A percentile compares a stretch with the other conserved stretches of the same genome.
Conservation (phyloP, 2,113 vertebrate species). For the Silurus meridionalis region DNA sequence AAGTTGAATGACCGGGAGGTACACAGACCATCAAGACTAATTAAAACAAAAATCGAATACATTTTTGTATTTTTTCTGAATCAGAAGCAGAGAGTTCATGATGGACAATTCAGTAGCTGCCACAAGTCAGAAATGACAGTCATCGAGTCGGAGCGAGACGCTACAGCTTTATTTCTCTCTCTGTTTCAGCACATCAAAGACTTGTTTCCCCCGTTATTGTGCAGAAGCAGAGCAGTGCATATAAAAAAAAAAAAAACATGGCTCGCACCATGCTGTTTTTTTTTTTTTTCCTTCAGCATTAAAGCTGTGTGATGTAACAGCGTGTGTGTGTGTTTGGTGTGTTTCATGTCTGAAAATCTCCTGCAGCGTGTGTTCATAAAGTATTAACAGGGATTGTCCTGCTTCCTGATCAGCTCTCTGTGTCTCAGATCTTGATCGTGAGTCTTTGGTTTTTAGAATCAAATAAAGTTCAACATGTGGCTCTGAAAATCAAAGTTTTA, state of each 20-base stretch:
- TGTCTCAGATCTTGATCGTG: not conserved
- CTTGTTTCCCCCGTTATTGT: not conserved
- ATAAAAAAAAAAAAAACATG: not conserved
- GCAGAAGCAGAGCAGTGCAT: slow-evolving; percentile 7
- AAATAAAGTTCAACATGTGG: no score
- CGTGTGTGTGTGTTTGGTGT: not conserved
- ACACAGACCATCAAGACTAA: no score
- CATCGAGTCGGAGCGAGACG: not conserved
- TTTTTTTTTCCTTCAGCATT: slow-evolving; percentile 22
- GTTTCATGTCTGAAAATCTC: slow-evolving; percentile 11
- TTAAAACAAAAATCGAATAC: no score
- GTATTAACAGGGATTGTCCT: slow-evolving; percentile 19
- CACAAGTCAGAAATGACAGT: not conserved
- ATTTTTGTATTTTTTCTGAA: not conserved
- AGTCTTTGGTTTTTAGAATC: not conserved
- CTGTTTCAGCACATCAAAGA: slow-evolving; percentile 28
- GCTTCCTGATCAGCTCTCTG: not conserved
- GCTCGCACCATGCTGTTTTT: not conserved
- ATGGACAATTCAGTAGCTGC: not conserved
- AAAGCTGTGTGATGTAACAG: slow-evolving; percentile 37
- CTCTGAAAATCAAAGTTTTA: no score
- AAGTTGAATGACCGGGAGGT: no score
- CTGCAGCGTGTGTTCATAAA: slow-evolving; percentile 17
- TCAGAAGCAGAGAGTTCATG: not conserved
- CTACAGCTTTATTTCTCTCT: not conserved